Evolutionary conservation across 1,140 invertebrate genomes (phyloP), one percentile per base, ranked within the genome.

Genomic region (Ceratitis capitata): DNA sequence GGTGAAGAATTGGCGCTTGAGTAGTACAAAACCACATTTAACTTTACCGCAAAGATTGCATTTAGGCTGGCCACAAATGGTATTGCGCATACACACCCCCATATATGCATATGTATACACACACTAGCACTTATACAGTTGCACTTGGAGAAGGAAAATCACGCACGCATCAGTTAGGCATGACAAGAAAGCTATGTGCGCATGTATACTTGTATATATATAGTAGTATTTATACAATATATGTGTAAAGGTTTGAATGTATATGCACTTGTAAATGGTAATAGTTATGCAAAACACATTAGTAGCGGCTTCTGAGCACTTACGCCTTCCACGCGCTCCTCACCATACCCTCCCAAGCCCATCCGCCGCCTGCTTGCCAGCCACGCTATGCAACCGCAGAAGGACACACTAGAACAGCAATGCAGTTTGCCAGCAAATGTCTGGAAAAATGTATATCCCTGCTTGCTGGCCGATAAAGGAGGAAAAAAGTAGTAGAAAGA

Each of bases 251-350:
- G 58, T 4, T 32, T 32, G 29, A 12, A 23, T 32, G 58, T 32
- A 23, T 32, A 23, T 32, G 58, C 58, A 64, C 39, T 78, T 78
- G 69, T 78, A 45, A 78, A 45, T 78, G 39, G 69, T 78, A 78
- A 78, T 78, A 78, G 69, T 78, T 78, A 19, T 45, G 69, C 39
- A 78, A 78, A 78, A 78, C 69, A 39, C 69, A 78, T 78, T 78
- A 78, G 69, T 42, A 78, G 69, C 69, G 39, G 39, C 39, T 78
- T 78, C 9, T 78, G 69, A 39, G 61, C 61, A 69, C 61, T 69
- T 45, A 78, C 39, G n/a, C 12, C 19, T 19, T 56, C 19, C 51
- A n/a, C 14, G 51, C 51, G 6, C 1, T 19, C 3, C 10, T 49
- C 47, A 16, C 47, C 16, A 16, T 49, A 2, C 10, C 47, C 47